These are phyloP conservation scores for Caenorhabditis zanzibari DNA, from an alignment of 2,888 invertebrate genomes.

Conservation along the genomic window DNA sequence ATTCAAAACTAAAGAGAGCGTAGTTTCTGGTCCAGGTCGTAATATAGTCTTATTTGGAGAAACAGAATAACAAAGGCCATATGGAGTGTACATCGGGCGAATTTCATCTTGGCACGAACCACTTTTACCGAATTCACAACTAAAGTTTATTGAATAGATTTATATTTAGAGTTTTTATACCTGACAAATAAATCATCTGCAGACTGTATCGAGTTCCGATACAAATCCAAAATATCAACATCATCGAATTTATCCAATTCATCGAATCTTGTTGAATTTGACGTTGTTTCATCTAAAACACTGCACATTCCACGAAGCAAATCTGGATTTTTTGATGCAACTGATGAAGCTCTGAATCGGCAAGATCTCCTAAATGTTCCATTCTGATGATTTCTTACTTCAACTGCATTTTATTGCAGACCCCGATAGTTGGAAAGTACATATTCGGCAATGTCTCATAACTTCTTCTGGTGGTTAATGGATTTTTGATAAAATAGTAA, in stretches of 20 bases:
- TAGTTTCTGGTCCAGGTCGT: conserved; percentile 80
- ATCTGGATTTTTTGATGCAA: conserved; percentile 72
- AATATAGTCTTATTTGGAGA: conserved; percentile 77
- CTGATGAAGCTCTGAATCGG: conserved; percentile 74
- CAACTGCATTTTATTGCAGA: conserved; percentile 82
- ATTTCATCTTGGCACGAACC: conserved; percentile 78
- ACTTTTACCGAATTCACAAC: conserved; percentile 78
- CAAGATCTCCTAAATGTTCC: not conserved
- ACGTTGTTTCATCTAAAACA: conserved; percentile 70
- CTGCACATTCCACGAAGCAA: conserved; percentile 71
- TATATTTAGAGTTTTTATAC: conserved; percentile 16
- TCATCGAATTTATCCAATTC: conserved; percentile 73
- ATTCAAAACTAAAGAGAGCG: conserved; percentile 78
- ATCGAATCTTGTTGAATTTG: conserved; percentile 63
- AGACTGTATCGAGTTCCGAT: conserved; percentile 71
- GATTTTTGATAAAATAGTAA: conserved; percentile 79
- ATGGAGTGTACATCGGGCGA: conserved; percentile 77
- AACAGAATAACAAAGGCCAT: conserved; percentile 78
- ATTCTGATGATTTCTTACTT: conserved; percentile 63
- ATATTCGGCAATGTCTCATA: conserved; percentile 77
- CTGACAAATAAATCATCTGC: conserved; percentile 78
- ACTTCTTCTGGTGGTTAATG: conserved; percentile 74
- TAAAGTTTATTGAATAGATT: conserved; percentile 11
- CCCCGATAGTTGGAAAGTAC: conserved; percentile 77
- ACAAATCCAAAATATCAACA: conserved; percentile 73